Evolutionary conservation across 1,140 invertebrate genomes (phyloP).

Genomic region (Condylostylus longicornis): DNA sequence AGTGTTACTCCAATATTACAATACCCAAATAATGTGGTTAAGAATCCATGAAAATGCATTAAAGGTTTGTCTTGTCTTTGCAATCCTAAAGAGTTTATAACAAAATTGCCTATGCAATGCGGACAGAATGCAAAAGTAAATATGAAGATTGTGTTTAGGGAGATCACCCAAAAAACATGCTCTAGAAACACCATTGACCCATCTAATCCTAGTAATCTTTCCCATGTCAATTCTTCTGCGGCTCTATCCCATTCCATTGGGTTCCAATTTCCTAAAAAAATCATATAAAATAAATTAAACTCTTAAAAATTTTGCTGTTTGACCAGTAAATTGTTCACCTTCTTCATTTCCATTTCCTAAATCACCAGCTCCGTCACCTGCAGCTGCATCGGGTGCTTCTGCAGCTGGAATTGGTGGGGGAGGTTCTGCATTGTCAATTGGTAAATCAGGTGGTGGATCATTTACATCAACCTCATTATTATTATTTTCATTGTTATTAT

Average conservation of each 20-base stretch:
- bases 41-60: conserved; percentile 79
- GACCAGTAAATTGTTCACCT: too few species aligned
- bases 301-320: too few species aligned
- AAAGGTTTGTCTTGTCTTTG: conserved; percentile 54
- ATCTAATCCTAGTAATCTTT: conserved; percentile 86
- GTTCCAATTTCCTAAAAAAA: conserved; percentile 97
- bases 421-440: conserved; percentile 20
- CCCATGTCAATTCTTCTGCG: conserved; percentile 96
- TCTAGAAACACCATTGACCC: conserved; percentile 94
- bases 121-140: conserved; percentile 89
- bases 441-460: conserved; percentile 14
- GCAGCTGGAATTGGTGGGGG: conserved; percentile 11
- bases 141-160: conserved; percentile 92
- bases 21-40: conserved; percentile 89
- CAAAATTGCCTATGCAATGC: conserved; percentile 84
- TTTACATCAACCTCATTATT: conserved; percentile 19
- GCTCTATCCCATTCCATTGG: conserved; percentile 96
- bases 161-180: conserved; percentile 98
- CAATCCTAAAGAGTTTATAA: conserved; percentile 59
- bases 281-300: too few species aligned
- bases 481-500: conserved; percentile 9
- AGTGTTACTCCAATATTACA: conserved; percentile 74
- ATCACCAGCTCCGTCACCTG: conserved; percentile 18
- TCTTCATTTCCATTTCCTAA: conserved; percentile 45
- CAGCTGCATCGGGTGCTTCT: conserved; percentile 19